Percentiles rank a stretch among this genome's conserved stretches.
Evolutionary conservation across 2,888 invertebrate species (phyloP).

Genomic region (Folsomia candida): DNA sequence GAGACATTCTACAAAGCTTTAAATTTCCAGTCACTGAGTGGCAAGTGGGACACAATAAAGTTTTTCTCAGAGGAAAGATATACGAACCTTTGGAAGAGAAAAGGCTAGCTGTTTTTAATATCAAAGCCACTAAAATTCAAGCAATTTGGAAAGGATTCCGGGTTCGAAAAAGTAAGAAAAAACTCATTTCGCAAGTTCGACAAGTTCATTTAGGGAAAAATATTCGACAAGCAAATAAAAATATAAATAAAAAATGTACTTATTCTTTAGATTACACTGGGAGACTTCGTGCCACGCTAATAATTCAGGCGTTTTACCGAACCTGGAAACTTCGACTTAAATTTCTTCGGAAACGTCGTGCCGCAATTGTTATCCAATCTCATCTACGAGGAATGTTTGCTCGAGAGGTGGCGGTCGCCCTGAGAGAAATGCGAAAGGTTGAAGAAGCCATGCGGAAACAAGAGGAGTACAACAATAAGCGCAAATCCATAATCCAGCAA

Average conservation of each 20-base stretch:
- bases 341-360: slow-evolving; percentile 76
- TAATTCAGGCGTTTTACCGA: slow-evolving; percentile 78
- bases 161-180: slow-evolving; percentile 59
- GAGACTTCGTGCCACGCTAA: slow-evolving; percentile 67
- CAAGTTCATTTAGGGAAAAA: not conserved
- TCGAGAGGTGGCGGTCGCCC: slow-evolving; percentile 76
- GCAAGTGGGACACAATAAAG: slow-evolving; percentile 83
- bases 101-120: slow-evolving; percentile 67
- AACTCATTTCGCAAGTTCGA: not conserved
- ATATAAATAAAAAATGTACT: not conserved
- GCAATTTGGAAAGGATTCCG: slow-evolving; percentile 68
- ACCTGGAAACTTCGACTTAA: slow-evolving; percentile 80
- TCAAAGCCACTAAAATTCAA: slow-evolving; percentile 72
- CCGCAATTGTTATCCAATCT: slow-evolving; percentile 80
- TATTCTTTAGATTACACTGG: slow-evolving; percentile 55
- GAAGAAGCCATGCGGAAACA: slow-evolving; percentile 52
- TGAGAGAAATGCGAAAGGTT: slow-evolving; percentile 68
- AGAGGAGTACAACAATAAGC: slow-evolving; percentile 48
- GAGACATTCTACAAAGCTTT: not conserved
- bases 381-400: slow-evolving; percentile 86
- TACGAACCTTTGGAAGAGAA: slow-evolving; percentile 81
- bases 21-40: slow-evolving; percentile 64
- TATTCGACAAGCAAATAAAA: too few species aligned
- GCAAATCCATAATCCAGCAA: not conserved
- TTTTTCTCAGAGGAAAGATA: slow-evolving; percentile 77